These are phyloP conservation scores for Catharus ustulatus DNA, from an alignment of 2,797 vertebrate species.

Conservation along the genomic window DNA sequence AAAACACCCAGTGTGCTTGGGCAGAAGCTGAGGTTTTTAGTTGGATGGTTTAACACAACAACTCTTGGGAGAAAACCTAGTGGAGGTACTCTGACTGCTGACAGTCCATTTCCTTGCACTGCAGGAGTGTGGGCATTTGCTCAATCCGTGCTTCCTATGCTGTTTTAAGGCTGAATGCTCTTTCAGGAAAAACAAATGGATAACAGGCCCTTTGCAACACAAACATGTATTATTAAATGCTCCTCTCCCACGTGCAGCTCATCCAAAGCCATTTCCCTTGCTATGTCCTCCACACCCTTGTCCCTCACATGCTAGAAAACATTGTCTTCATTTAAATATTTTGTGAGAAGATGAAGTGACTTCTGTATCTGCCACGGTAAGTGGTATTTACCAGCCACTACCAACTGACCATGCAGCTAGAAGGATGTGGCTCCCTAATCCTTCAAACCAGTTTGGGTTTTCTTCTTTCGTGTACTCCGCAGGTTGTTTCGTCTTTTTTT, in stretches of 20 bases:
- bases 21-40: not conserved
- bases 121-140: not conserved
- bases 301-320: not conserved
- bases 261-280: not conserved
- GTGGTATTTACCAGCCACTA: not conserved
- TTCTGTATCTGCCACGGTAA: not conserved
- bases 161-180: not conserved
- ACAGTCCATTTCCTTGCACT: not conserved
- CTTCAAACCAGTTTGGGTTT: not conserved
- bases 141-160: not conserved
- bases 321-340: not conserved
- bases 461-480: not conserved
- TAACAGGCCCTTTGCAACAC: not conserved
- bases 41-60: not conserved
- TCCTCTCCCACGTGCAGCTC: not conserved
- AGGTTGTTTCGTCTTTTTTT: not conserved
- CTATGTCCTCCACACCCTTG: not conserved
- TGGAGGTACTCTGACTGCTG: not conserved
- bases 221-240: not conserved
- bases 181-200: not conserved
- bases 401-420: not conserved
- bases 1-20: fast-evolving
- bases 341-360: not conserved
- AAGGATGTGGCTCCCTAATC: not conserved
- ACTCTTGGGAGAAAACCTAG: not conserved